Conservation (phyloP, 1,140 invertebrate genomes). For the Eueides isabella region DNA sequence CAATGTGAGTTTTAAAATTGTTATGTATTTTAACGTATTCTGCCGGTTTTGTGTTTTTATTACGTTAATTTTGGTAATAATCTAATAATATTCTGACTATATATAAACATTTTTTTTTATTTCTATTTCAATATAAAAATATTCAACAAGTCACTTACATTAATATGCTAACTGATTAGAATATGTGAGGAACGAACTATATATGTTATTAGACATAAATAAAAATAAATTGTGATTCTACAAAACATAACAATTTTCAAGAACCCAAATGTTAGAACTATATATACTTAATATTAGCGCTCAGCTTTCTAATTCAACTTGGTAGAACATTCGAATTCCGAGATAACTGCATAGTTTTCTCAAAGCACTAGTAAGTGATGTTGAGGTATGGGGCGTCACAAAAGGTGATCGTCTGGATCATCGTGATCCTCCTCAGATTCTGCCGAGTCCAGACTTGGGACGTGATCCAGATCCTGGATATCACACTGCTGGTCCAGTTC, state of each 20-base stretch:
- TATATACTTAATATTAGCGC: background rate
- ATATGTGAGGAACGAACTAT: background rate
- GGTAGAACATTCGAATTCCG: slow-evolving; percentile 29
- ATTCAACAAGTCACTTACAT: background rate
- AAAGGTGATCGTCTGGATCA: slow-evolving; percentile 73
- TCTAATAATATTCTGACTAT: slow-evolving; percentile 1
- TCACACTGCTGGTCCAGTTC: slow-evolving; percentile 72
- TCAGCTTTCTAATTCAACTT: background rate
- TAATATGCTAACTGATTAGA: background rate
- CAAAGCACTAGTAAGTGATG: slow-evolving; percentile 75
- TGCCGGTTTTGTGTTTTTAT: background rate
- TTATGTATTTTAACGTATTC: background rate
- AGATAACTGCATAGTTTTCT: slow-evolving; percentile 56
- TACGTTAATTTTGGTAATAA: background rate
- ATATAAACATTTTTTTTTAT: slow-evolving; percentile 1
- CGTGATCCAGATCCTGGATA: slow-evolving; percentile 68
- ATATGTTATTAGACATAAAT: too few relatives aligned
- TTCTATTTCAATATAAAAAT: slow-evolving; percentile 1
- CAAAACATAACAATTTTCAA: background rate
- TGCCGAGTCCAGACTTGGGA: slow-evolving; percentile 70
- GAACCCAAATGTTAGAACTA: background rate
- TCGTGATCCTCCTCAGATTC: slow-evolving; percentile 77
- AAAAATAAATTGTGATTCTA: background rate
- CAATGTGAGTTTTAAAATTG: background rate
- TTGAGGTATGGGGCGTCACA: slow-evolving; percentile 73